Conservation (phyloP, 2,797 vertebrate species). For the Falco novaeseelandiae region DNA sequence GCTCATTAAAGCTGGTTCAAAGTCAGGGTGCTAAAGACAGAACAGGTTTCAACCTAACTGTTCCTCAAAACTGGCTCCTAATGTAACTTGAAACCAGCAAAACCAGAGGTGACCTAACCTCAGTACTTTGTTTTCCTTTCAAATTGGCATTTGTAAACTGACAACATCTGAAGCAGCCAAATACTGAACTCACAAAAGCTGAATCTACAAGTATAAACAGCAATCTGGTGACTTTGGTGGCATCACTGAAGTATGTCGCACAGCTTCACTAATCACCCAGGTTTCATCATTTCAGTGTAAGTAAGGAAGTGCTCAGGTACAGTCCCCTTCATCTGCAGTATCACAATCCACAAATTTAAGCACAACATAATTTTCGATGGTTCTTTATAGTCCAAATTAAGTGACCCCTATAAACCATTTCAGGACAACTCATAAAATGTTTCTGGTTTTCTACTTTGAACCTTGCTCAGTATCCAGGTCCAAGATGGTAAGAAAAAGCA, state of each 20-base stretch:
- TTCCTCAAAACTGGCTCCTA: not conserved
- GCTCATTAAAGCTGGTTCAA: not conserved
- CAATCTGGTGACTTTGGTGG: not conserved
- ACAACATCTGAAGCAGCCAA: not conserved
- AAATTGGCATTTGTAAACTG: not conserved
- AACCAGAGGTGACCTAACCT: not conserved
- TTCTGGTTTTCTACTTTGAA: not conserved
- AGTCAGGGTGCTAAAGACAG: not conserved
- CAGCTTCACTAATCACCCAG: not conserved
- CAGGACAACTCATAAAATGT: not conserved
- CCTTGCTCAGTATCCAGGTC: not conserved
- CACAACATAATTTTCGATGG: not conserved
- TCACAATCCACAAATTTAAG: not conserved
- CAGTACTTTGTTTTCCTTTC: not conserved
- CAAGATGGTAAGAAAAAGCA: not conserved
- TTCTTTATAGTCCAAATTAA: not conserved
- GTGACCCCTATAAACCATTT: not conserved
- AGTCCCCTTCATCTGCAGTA: not conserved
- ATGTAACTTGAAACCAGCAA: not conserved
- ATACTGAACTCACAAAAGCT: not conserved
- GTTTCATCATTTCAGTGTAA: not conserved
- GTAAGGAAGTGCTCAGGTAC: not conserved
- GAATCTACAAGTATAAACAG: not conserved
- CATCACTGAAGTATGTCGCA: not conserved
- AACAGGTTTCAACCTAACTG: not conserved